phyloP scores from a whole-genome alignment of 2,797 vertebrate genomes.

The Ctenosaura bakeri region DNA sequence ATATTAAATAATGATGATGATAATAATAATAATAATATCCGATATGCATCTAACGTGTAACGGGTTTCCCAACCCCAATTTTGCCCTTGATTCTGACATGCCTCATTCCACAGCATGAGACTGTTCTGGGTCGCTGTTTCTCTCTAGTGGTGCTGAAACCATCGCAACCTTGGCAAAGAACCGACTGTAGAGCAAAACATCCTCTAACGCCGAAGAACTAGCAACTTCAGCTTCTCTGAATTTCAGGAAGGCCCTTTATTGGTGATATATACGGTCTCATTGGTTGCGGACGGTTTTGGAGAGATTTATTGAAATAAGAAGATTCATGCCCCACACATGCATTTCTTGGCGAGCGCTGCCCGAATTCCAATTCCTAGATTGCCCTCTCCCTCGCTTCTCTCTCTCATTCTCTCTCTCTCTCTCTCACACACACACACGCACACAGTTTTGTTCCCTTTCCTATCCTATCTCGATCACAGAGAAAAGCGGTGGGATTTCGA shows the following conservation, averaged over 20 bases:
- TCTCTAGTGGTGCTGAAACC: conserved; percentile 36
- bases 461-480: too few species aligned
- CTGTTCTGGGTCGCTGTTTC: conserved; percentile 16
- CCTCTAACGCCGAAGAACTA: neutral
- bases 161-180: neutral
- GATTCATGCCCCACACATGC: conserved; percentile 25
- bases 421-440: too few species aligned
- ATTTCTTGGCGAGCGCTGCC: conserved; percentile 15
- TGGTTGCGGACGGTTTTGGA: neutral
- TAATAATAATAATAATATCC: neutral
- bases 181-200: too few species aligned
- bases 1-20: too few species aligned
- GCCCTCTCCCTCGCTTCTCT: neutral
- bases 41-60: too few species aligned
- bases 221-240: neutral
- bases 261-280: neutral
- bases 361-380: conserved; percentile 11
- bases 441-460: neutral
- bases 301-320: neutral
- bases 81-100: neutral
- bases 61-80: neutral
- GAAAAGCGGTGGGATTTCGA: neutral
- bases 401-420: too few species aligned
- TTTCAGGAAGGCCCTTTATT: conserved; percentile 11
- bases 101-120: neutral